phyloP scores from a whole-genome alignment of 2,888 invertebrate species.

The Oscheius sp. region DNA sequence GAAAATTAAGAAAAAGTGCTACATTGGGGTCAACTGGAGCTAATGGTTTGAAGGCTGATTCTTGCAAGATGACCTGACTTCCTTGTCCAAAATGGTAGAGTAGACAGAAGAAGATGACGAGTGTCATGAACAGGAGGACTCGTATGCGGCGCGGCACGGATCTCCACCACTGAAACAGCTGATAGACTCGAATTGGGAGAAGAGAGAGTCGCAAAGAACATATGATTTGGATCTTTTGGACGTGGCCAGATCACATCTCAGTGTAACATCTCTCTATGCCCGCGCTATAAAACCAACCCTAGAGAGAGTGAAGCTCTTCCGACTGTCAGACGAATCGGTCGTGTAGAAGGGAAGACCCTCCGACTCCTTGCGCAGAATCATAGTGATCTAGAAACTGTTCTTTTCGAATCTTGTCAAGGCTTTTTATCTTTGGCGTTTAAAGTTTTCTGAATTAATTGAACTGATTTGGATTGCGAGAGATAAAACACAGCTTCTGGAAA shows the following conservation, averaged over 20 bases:
- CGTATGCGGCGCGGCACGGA: slow-evolving; percentile 25
- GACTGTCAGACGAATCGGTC: background rate
- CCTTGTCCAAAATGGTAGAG: background rate
- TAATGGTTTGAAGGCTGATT: background rate
- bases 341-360: slow-evolving; percentile 2
- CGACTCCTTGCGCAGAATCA: background rate
- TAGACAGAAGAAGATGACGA: background rate
- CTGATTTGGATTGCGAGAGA: too few species aligned
- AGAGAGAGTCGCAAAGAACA: slow-evolving; percentile 33
- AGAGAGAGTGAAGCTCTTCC: background rate
- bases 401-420: too few species aligned
- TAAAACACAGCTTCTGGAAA: too few species aligned
- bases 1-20: background rate
- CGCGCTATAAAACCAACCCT: background rate
- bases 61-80: background rate
- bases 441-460: too few species aligned
- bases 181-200: slow-evolving; percentile 56
- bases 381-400: too few species aligned
- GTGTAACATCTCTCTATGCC: slow-evolving; percentile 7
- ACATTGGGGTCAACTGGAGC: slow-evolving; percentile 6
- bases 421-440: too few species aligned
- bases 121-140: slow-evolving; percentile 9
- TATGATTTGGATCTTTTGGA: background rate
- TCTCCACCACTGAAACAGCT: slow-evolving; percentile 43
- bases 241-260: background rate